These are phyloP conservation scores for Columbina picui DNA, from an alignment of 2,113 vertebrate genomes.

Conservation along the genomic window DNA sequence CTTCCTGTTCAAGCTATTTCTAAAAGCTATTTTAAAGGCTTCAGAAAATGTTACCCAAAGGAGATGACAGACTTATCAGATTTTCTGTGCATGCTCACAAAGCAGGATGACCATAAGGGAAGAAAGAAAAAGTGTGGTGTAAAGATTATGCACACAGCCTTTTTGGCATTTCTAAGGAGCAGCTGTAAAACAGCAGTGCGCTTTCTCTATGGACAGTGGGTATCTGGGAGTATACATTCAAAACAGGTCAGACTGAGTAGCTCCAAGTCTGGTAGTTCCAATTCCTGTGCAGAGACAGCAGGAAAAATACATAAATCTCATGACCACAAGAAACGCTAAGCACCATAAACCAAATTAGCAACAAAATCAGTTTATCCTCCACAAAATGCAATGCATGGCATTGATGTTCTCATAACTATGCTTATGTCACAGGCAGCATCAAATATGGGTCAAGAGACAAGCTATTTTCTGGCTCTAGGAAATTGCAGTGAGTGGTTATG, in stretches of 20 bases:
- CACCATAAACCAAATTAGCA: neutral
- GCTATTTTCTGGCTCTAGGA: neutral
- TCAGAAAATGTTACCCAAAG: neutral
- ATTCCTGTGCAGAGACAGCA: neutral
- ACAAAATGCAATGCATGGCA: rapidly evolving
- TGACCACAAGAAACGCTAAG: rapidly evolving
- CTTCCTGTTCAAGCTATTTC: neutral
- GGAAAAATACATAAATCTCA: neutral
- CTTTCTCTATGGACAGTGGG: rapidly evolving
- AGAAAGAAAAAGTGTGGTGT: neutral
- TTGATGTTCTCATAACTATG: neutral
- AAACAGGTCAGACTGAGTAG: neutral
- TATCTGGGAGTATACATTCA: neutral
- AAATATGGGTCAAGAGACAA: neutral
- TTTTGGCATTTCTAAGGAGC: neutral
- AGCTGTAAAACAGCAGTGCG: neutral
- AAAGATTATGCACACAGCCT: neutral
- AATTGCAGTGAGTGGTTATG: neutral
- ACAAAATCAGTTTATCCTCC: neutral
- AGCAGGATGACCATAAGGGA: neutral
- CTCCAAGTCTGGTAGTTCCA: neutral
- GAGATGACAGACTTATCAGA: neutral
- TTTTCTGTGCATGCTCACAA: neutral
- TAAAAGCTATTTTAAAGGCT: neutral
- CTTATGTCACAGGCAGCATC: neutral